These are phyloP conservation scores for Epiblema foenella DNA, from an alignment of 2,888 invertebrate genomes.

Conservation along the genomic window DNA sequence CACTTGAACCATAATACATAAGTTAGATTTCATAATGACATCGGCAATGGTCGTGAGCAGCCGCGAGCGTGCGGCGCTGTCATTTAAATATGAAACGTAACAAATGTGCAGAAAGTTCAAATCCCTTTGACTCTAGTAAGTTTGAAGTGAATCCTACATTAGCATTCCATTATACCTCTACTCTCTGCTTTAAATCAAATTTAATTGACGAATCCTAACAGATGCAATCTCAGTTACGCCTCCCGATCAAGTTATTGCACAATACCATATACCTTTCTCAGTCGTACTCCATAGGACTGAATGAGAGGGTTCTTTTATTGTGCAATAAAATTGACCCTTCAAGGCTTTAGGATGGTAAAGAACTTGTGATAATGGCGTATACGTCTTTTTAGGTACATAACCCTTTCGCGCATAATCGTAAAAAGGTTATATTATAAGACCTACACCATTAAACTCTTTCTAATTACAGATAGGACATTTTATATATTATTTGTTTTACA, in stretches of 20 bases:
- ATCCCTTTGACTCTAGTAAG: too few relatives aligned
- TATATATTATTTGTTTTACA: too few relatives aligned
- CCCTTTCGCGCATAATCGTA: too few relatives aligned
- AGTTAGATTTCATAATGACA: too few relatives aligned
- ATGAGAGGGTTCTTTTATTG: background rate
- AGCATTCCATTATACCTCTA: background rate
- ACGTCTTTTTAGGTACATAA: background rate
- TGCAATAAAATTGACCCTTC: slow-evolving; percentile 9
- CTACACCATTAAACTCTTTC: background rate
- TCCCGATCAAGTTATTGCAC: slow-evolving; percentile 3
- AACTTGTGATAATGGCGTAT: background rate
- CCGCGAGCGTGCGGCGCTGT: too few relatives aligned
- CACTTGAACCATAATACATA: too few relatives aligned
- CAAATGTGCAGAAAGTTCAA: too few relatives aligned
- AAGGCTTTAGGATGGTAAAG: slow-evolving; percentile 1
- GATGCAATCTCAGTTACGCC: too few relatives aligned
- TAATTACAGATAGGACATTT: background rate
- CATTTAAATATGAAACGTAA: too few relatives aligned
- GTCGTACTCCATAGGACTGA: background rate
- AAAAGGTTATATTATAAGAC: background rate
- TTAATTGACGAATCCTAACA: slow-evolving; percentile 38
- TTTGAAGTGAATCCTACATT: background rate
- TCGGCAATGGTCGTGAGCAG: too few relatives aligned
- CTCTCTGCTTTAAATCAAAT: slow-evolving; percentile 25
- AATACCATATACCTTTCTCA: background rate